Evolutionary conservation across 2,113 vertebrate species (phyloP).

Genomic region (Microcebus murinus): DNA sequence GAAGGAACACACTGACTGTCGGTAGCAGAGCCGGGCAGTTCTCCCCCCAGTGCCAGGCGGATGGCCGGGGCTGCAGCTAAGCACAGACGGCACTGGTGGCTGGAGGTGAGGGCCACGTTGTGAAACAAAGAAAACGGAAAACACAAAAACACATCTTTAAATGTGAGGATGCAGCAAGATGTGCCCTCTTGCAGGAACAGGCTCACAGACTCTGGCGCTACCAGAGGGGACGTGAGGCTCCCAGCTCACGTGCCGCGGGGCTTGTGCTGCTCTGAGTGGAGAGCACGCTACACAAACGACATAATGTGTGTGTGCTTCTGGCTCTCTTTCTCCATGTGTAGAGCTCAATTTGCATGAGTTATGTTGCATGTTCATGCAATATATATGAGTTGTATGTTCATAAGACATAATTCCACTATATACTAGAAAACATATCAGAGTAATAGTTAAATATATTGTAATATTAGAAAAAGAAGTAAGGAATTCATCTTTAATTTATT

Average conservation of each 20-base stretch:
- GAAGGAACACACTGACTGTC: background rate
- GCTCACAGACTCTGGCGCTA: background rate
- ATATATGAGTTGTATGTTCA: background rate
- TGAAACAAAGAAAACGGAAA: background rate
- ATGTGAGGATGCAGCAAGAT: background rate
- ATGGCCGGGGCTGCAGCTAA: background rate
- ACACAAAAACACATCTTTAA: constrained; percentile 8
- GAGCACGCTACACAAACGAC: background rate
- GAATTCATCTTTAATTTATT: background rate
- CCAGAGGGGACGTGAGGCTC: background rate
- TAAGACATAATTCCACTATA: background rate
- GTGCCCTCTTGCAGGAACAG: background rate
- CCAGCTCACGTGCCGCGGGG: rapidly evolving
- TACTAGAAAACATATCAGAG: background rate
- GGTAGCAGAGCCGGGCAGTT: background rate
- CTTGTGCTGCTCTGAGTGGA: background rate
- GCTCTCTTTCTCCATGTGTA: background rate
- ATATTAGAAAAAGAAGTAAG: background rate
- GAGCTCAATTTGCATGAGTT: background rate
- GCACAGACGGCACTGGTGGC: background rate
- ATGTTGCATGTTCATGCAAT: background rate
- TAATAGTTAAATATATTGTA: background rate
- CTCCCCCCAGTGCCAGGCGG: background rate
- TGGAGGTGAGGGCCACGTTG: background rate
- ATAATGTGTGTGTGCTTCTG: too few species aligned